Base-by-base conservation (phyloP, 1,140 invertebrate species). In the Zaprionus camerounensis region DNA sequence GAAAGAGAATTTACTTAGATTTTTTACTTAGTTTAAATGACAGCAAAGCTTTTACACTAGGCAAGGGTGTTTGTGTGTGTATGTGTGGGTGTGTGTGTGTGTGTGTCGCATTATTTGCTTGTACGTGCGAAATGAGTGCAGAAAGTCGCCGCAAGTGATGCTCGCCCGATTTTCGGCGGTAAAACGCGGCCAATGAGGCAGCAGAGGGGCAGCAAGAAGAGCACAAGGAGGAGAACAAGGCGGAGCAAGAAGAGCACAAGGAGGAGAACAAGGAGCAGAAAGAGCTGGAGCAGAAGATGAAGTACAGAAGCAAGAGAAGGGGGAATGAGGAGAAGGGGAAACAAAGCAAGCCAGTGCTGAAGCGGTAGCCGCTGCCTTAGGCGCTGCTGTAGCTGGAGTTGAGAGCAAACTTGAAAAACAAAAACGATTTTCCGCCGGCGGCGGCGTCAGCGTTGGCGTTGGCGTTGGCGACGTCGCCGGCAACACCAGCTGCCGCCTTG, bases 111-210 rank as follows among this genome's bases (percentile, higher is more conserved):
- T 62, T 44, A 59, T 71, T 82, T 76, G 77, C 71, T 80, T 76
- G 69, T 73, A 83, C 77, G 72, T 87, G 83, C 77, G 80, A 87
- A 87, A 88, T 88, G 85, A 84, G 85, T 88, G 84, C 84, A 81
- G 74, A 88, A 84, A 84, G 84, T 88, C 78, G 84, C 84, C 84
- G 64, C 74, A 88, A 81, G 84, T 81, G 72, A 82, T 78, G 74
- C 56, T 41, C 75, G 64, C 57, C 80, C 63, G 69, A 70, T 73
- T 77, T 76, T 77, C 67, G 55, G 78, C 65, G 59, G 44, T 55
- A 31, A 38, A 62, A 62, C 24, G 46, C 36, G 31, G 31, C 55
- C 24, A 53, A 31, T 38, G 53, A 24, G 20, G 9, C 9, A 13
- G 5, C 20, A 17, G 36, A 15, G 38, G 15, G 2, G 13, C 13